Percentiles rank a stretch among this genome's conserved stretches.
Conservation (phyloP, 2,113 vertebrate species). For the Poeciliopsis retropinna region DNA sequence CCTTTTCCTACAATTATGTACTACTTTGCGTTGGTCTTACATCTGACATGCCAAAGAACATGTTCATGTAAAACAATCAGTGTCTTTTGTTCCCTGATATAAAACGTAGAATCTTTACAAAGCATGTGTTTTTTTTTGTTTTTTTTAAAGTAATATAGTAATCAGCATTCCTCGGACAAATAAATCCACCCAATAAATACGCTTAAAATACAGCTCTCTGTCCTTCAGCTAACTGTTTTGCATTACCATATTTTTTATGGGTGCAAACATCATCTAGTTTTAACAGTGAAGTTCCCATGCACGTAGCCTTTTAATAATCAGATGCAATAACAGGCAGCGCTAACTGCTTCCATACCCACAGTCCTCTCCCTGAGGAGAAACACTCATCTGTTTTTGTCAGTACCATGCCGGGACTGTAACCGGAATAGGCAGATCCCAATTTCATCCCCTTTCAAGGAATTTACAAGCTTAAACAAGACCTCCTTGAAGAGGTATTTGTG, state of each 20-base stretch:
- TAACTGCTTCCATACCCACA: slow-evolving; percentile 74
- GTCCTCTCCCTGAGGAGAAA: slow-evolving; percentile 69
- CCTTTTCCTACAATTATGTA: too few species aligned
- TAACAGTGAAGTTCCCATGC: slow-evolving; percentile 71
- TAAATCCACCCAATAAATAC: slow-evolving; percentile 40
- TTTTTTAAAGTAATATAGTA: slow-evolving; percentile 9
- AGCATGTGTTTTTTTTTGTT: slow-evolving; percentile 7
- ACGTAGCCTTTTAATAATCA: slow-evolving; percentile 72
- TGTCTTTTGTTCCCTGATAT: too few species aligned
- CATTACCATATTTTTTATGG: slow-evolving; percentile 68
- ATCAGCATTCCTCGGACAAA: slow-evolving; percentile 5
- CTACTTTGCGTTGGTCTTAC: not conserved
- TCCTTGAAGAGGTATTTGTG: slow-evolving; percentile 68
- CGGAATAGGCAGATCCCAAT: slow-evolving; percentile 64
- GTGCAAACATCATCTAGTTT: slow-evolving; percentile 63
- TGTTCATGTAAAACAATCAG: not conserved
- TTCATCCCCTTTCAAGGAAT: slow-evolving; percentile 73
- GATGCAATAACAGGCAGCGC: slow-evolving; percentile 76
- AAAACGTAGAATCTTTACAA: slow-evolving; percentile 17
- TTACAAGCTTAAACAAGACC: slow-evolving; percentile 69
- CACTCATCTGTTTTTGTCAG: slow-evolving; percentile 75
- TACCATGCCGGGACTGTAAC: slow-evolving; percentile 66
- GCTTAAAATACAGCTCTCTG: slow-evolving; percentile 34
- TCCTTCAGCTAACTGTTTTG: slow-evolving; percentile 59
- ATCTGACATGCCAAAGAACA: not conserved